A percentile compares a stretch with the other conserved stretches of the same genome.
Conservation (phyloP, 2,797 vertebrate species). For the Sebastes kiyomatsui region DNA sequence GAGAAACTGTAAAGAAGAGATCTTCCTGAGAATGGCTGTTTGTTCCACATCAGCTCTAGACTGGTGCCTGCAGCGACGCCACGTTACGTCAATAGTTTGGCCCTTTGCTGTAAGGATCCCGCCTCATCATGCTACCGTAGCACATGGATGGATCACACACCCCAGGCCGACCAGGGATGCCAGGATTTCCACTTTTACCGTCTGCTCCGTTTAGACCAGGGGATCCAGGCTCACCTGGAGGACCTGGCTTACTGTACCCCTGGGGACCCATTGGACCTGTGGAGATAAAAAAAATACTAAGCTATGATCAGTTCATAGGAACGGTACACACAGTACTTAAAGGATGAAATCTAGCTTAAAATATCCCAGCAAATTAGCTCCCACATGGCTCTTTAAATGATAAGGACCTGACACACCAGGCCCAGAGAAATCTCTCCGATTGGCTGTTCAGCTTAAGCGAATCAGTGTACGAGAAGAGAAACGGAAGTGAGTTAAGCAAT, state of each 20-base stretch:
- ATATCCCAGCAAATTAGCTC: not conserved
- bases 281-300: slow-evolving; percentile 17
- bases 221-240: slow-evolving; percentile 86
- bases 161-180: slow-evolving; percentile 89
- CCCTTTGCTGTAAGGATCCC: slow-evolving; percentile 94
- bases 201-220: slow-evolving; percentile 89
- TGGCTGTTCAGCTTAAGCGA: too few relatives aligned
- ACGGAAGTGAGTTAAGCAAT: too few relatives aligned
- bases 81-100: slow-evolving; percentile 89
- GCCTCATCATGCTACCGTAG: slow-evolving; percentile 90
- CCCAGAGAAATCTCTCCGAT: too few relatives aligned
- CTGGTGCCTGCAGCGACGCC: slow-evolving; percentile 63
- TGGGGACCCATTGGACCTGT: slow-evolving; percentile 91
- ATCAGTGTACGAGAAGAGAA: too few relatives aligned
- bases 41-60: slow-evolving; percentile 69
- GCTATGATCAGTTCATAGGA: not conserved
- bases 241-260: slow-evolving; percentile 89
- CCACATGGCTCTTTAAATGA: not conserved
- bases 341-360: not conserved
- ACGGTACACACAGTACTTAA: not conserved
- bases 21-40: slow-evolving; percentile 92
- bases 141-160: slow-evolving; percentile 94
- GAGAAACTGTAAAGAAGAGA: slow-evolving; percentile 81
- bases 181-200: slow-evolving; percentile 88
- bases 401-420: not conserved